These are phyloP conservation scores for Drosophila vallismaia DNA, from an alignment of 2,888 invertebrate genomes.

Conservation along the genomic window DNA sequence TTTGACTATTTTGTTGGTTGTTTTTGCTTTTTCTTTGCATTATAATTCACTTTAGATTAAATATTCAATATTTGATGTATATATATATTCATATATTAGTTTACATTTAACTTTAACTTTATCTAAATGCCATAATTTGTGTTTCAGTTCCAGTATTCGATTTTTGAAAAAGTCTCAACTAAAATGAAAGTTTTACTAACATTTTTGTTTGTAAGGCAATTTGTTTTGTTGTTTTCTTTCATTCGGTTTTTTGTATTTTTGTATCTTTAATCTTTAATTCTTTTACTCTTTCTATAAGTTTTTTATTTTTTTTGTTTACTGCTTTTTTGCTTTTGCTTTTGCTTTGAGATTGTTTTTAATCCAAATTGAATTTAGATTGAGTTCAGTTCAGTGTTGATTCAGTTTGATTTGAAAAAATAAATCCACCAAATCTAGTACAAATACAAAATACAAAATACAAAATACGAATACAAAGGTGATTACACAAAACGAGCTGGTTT, in stretches of 20 bases:
- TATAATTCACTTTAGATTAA: constrained; percentile 31
- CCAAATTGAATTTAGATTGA: constrained; percentile 78
- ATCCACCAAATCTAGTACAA: constrained; percentile 53
- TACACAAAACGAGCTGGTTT: constrained; percentile 27
- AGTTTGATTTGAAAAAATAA: constrained; percentile 57
- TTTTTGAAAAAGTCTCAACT: constrained; percentile 47
- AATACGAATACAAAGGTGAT: constrained; percentile 24
- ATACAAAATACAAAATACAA: constrained; percentile 27
- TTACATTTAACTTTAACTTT: constrained; percentile 48
- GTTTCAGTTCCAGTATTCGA: constrained; percentile 36
- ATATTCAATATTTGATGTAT: constrained; percentile 19
- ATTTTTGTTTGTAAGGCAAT: constrained; percentile 76
- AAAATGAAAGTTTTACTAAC: constrained; percentile 75
- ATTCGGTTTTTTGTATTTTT: constrained; percentile 17
- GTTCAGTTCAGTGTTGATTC: constrained; percentile 58
- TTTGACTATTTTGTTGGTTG: constrained; percentile 37
- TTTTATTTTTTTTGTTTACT: constrained; percentile 15
- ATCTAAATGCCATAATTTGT: constrained; percentile 59
- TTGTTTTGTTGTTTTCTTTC: constrained; percentile 59
- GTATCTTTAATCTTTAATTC: constrained; percentile 4
- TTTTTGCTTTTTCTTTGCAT: no score
- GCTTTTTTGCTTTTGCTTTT: constrained; percentile 37
- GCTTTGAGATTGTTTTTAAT: constrained; percentile 67
- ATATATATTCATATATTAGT: constrained; percentile 25
- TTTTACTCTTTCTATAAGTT: constrained; percentile 17